Conservation (phyloP, 2,888 invertebrate species). For the Autographa gamma region DNA sequence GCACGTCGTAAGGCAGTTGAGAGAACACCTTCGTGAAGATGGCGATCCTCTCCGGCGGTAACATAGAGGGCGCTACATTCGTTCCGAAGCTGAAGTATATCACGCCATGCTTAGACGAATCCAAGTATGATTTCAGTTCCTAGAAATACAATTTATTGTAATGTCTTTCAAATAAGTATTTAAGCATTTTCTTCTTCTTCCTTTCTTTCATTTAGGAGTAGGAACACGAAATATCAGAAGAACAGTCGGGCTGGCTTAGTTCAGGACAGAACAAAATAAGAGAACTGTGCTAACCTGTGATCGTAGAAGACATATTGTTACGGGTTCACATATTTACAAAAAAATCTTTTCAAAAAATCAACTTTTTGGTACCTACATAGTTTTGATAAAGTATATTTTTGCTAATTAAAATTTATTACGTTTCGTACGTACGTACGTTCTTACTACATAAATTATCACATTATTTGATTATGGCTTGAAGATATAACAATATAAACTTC, state of each 20-base stretch:
- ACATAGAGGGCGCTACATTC: constrained; percentile 66
- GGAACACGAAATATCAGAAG: constrained; percentile 76
- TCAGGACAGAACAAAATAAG: constrained; percentile 65
- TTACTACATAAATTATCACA: constrained; percentile 27
- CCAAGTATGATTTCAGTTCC: constrained; percentile 69
- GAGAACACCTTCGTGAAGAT: constrained; percentile 71
- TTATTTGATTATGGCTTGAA: constrained; percentile 1
- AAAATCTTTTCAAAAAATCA: no score
- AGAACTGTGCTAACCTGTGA: no score
- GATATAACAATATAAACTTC: constrained; percentile 51
- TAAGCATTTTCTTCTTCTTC: no score
- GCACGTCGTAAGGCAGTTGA: constrained; percentile 72
- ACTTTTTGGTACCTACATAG: no score
- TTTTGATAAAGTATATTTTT: no score
- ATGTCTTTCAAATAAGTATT: constrained; percentile 61
- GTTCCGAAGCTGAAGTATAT: constrained; percentile 76
- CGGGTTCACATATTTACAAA: no score
- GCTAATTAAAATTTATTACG: no score
- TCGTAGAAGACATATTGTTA: no score
- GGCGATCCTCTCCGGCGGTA: constrained; percentile 64
- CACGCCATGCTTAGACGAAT: constrained; percentile 73
- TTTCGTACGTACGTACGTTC: no score
- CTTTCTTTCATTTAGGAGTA: no score
- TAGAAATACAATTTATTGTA: constrained; percentile 20
- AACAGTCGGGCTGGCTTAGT: constrained; percentile 69